phyloP scores from a whole-genome alignment of 2,797 vertebrate genomes.

The Gambelia wislizenii region DNA sequence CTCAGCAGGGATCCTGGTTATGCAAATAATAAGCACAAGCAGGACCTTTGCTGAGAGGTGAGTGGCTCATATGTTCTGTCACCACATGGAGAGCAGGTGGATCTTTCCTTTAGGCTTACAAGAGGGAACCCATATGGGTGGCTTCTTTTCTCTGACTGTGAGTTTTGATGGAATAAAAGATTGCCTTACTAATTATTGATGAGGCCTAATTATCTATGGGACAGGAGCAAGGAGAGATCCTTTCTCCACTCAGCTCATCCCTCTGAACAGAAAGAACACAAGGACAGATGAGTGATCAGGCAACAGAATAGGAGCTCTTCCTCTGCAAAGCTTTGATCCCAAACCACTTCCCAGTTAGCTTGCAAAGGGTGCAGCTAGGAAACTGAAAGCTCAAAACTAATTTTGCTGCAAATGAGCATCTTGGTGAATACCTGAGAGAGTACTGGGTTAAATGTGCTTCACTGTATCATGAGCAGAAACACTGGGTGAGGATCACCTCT shows the following conservation, averaged over 20 bases:
- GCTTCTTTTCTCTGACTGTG: background rate
- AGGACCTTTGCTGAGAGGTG: background rate
- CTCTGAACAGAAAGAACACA: background rate
- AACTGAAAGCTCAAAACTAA: background rate
- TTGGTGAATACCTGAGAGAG: background rate
- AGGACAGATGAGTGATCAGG: background rate
- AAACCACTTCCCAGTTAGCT: background rate
- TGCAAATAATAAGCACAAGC: background rate
- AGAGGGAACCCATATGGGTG: background rate
- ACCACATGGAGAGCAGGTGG: background rate
- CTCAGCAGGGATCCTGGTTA: background rate
- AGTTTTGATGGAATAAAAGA: constrained; percentile 2
- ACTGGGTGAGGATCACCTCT: background rate
- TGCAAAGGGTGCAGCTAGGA: background rate
- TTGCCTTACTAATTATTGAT: background rate
- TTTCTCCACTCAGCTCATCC: background rate
- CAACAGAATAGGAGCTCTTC: background rate
- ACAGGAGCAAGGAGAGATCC: background rate
- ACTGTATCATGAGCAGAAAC: background rate
- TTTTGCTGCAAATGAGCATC: background rate
- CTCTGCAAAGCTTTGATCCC: background rate
- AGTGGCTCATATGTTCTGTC: background rate
- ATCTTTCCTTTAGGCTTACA: constrained; percentile 4
- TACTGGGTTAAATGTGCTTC: background rate
- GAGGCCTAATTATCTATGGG: background rate